These are phyloP conservation scores for Malurus melanocephalus DNA, from an alignment of 2,113 vertebrate species.

Conservation along the genomic window DNA sequence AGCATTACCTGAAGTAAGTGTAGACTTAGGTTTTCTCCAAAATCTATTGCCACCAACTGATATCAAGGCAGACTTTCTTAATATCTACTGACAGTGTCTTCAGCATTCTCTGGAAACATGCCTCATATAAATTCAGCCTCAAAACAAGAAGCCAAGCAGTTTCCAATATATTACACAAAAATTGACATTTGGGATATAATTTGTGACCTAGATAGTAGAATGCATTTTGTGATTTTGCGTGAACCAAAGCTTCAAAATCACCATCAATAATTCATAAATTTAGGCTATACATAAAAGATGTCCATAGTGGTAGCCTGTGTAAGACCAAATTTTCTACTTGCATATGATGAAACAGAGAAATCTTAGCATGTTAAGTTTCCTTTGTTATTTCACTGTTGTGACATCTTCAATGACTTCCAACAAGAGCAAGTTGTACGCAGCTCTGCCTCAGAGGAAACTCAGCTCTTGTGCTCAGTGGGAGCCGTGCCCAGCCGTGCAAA, in stretches of 20 bases:
- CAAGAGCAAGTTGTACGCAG: background rate
- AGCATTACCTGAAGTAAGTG: background rate
- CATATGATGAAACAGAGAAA: background rate
- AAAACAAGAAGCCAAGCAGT: constrained; percentile 7
- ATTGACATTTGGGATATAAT: background rate
- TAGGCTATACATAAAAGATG: background rate
- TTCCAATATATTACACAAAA: background rate
- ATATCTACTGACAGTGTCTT: background rate
- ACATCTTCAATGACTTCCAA: background rate
- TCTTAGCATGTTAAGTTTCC: background rate
- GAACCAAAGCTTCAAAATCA: constrained; percentile 22
- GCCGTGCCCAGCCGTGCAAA: accelerated
- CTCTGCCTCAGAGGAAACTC: background rate
- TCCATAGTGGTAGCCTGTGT: background rate
- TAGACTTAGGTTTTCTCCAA: background rate
- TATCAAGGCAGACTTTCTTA: background rate
- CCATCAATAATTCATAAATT: background rate
- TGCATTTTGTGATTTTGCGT: background rate
- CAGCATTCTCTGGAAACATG: background rate
- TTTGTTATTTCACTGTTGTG: background rate
- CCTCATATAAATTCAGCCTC: background rate
- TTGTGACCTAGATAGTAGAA: background rate
- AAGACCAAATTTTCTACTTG: background rate
- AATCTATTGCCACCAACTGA: background rate
- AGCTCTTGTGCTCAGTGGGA: background rate